Base-by-base conservation (phyloP, 2,888 invertebrate genomes). In the Cinara cedri region DNA sequence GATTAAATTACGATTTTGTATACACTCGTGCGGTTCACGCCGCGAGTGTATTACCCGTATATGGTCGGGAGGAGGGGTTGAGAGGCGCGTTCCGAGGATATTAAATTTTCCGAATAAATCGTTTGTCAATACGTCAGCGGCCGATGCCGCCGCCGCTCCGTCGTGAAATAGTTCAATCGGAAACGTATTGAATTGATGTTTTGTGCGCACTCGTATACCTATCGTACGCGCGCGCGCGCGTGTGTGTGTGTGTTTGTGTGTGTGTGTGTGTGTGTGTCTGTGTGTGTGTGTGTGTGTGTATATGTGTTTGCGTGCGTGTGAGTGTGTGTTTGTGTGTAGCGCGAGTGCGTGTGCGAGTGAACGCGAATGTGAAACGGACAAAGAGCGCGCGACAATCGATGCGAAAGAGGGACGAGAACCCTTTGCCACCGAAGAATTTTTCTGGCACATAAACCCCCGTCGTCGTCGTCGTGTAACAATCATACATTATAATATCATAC, bases 161-260 rank as follows among this genome's bases (percentile, higher is more conserved):
- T 49, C 60, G 46, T 60, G 49, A 62, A 72, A 72, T 62, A 62
- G 72, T 72, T 72, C 72, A 72, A 72, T 72, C 72, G 72, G 62
- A 71, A 71, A 71, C 71, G 71, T 55, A 44, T 71, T 71, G 71
- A 71, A 71, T 57, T 55, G 55, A 55, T 71, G 71, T 71, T 71
- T 71, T 55, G 44, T 71, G 42, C 34, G 51, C 21, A 8, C n/a
- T 2, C 21, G 13, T 46, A 34, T n/a, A 34, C 60, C 44, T 44
- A 44, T 44, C 10, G 13, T 13, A 44, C 9, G 55, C 11, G n/a
- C n/a, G n/a, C n/a, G n/a, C n/a, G n/a, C n/a, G n/a, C n/a, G n/a
- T n/a, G n/a, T n/a, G n/a, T n/a, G n/a, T n/a, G n/a, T n/a, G n/a
- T n/a, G n/a, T n/a, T n/a, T n/a, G n/a, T n/a, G n/a, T n/a, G n/a